Conservation (phyloP, 1,140 invertebrate genomes). For the Pogonomyrmex californicus region DNA sequence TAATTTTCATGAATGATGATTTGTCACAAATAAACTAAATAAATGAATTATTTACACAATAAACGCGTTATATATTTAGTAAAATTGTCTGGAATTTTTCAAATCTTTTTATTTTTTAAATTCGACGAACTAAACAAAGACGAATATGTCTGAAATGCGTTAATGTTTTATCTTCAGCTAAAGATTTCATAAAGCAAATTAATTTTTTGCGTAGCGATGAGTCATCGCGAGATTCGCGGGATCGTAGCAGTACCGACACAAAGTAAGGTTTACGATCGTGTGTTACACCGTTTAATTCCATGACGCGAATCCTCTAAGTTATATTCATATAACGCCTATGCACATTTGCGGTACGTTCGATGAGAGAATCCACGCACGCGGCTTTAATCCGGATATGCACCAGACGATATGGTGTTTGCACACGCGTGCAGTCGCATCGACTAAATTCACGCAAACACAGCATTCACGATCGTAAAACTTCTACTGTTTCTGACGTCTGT, state of each 20-base stretch:
- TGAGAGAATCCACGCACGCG: slow-evolving; percentile 19
- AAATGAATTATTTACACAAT: neutral
- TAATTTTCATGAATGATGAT: neutral
- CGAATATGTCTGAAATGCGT: neutral
- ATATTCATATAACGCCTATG: neutral
- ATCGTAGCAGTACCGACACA: neutral
- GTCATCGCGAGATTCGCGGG: neutral
- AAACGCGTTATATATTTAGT: neutral
- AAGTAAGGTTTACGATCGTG: slow-evolving; percentile 19
- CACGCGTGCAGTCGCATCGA: neutral
- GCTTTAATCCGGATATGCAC: slow-evolving; percentile 37
- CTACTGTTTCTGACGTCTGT: neutral
- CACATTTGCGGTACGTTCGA: neutral
- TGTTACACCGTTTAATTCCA: slow-evolving; percentile 2
- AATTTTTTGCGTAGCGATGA: neutral
- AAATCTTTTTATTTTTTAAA: neutral
- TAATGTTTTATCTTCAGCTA: neutral
- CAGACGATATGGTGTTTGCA: neutral
- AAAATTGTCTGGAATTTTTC: neutral
- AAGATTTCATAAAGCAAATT: slow-evolving; percentile 16
- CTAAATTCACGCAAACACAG: neutral
- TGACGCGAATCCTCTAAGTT: slow-evolving; percentile 22
- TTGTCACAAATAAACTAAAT: neutral
- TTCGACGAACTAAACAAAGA: neutral
- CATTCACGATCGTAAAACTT: slow-evolving; percentile 6